phyloP scores from a whole-genome alignment of 2,797 vertebrate genomes.

The Crax fasciolata region DNA sequence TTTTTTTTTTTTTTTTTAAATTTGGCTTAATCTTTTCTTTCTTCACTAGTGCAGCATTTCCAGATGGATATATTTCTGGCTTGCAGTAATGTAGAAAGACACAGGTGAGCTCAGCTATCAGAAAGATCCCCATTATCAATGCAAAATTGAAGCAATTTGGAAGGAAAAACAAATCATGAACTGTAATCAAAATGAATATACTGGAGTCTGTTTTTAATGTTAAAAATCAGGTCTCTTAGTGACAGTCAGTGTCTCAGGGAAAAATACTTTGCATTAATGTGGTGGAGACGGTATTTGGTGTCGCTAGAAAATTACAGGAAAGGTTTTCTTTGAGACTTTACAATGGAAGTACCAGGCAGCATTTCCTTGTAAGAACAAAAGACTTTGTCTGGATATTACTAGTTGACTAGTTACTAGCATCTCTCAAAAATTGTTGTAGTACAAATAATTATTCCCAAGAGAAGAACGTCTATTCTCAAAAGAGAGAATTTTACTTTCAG shows the following conservation, averaged over 20 bases:
- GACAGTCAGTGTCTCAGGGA: neutral
- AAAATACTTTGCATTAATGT: neutral
- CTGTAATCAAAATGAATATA: neutral
- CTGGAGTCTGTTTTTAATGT: neutral
- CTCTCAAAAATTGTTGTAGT: neutral
- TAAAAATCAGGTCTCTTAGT: neutral
- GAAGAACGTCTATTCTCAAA: neutral
- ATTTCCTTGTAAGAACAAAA: neutral
- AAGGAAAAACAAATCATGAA: neutral
- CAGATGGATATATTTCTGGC: neutral
- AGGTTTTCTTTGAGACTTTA: neutral
- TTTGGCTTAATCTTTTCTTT: neutral
- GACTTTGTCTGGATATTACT: neutral
- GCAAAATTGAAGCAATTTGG: neutral
- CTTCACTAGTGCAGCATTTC: slow-evolving; percentile 20
- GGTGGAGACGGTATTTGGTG: neutral
- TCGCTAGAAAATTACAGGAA: neutral
- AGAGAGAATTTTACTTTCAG: neutral
- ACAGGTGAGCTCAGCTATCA: neutral
- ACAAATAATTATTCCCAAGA: neutral
- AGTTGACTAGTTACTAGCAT: neutral
- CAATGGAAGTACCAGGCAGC: neutral
- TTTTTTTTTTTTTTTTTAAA: neutral
- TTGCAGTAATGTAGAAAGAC: slow-evolving; percentile 8
- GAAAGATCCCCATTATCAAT: neutral